Evolutionary conservation across 2,113 vertebrate species (phyloP).

Genomic region (Neogale vison): DNA sequence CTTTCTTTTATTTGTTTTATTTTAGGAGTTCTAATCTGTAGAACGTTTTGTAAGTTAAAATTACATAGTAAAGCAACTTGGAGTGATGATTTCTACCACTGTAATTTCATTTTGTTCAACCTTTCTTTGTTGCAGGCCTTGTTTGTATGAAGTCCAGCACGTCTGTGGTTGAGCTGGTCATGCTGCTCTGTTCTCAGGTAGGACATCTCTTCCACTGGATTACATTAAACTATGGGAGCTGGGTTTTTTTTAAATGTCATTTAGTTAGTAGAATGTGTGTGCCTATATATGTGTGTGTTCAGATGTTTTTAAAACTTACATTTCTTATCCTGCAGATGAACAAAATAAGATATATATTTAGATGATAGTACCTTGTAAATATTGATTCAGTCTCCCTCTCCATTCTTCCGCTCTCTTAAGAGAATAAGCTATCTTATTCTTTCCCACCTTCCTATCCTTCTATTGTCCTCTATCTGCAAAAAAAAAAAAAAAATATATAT

Average conservation of each 20-base stretch:
- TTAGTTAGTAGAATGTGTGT: not conserved
- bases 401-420: rapidly evolving
- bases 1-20: not conserved
- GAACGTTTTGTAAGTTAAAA: not conserved
- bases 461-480: not conserved
- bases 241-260: not conserved
- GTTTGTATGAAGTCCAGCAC: slow-evolving; percentile 99
- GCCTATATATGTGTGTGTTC: not conserved
- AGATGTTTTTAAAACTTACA: not conserved
- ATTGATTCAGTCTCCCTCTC: not conserved
- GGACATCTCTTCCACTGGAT: slow-evolving; percentile 47
- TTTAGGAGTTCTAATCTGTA: slow-evolving; percentile 12
- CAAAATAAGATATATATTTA: not conserved
- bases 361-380: not conserved
- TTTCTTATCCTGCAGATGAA: not conserved
- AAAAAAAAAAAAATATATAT: too few species aligned
- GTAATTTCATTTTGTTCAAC: slow-evolving; percentile 39
- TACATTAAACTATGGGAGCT: not conserved
- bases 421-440: not conserved
- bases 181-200: slow-evolving; percentile 99
- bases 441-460: not conserved
- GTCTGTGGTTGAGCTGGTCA: slow-evolving; percentile 97
- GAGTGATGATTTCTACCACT: not conserved
- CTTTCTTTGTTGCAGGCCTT: slow-evolving; percentile 88
- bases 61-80: not conserved